Conservation (phyloP, 1,140 invertebrate genomes). For the Limonius californicus region DNA sequence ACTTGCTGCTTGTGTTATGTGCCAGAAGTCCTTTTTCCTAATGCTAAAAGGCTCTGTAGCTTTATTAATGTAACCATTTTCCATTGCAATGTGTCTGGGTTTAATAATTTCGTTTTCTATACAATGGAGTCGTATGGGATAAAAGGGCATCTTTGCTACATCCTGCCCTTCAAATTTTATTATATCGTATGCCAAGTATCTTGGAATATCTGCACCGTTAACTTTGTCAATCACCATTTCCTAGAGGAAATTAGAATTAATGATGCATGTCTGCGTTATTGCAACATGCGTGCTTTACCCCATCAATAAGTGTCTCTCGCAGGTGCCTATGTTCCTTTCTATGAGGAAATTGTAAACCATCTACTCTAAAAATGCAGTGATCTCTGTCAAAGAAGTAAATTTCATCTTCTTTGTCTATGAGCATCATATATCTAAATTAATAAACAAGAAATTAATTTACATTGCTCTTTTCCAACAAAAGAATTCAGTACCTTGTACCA, state of each 20-base stretch:
- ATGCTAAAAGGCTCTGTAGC: constrained; percentile 83
- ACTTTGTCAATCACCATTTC: constrained; percentile 94
- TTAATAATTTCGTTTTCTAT: constrained; percentile 70
- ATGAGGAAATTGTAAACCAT: constrained; percentile 74
- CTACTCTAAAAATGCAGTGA: constrained; percentile 88
- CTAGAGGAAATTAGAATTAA: constrained; percentile 48
- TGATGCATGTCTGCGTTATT: no score
- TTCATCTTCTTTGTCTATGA: constrained; percentile 79
- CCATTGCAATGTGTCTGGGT: constrained; percentile 71
- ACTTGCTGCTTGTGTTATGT: constrained; percentile 62
- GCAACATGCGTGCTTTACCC: no score
- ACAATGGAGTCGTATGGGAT: constrained; percentile 69
- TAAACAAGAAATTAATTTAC: background rate
- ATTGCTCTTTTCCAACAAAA: background rate
- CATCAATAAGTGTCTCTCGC: constrained; percentile 86
- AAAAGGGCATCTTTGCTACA: constrained; percentile 72
- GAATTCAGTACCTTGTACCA: constrained; percentile 68
- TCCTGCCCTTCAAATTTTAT: constrained; percentile 78
- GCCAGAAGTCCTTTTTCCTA: constrained; percentile 86
- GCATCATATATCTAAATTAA: constrained; percentile 86
- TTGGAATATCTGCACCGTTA: constrained; percentile 67
- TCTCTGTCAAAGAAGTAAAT: constrained; percentile 95
- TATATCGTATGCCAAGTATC: constrained; percentile 96
- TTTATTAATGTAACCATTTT: constrained; percentile 69
- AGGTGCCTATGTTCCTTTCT: constrained; percentile 71